Evolutionary conservation across 1,140 invertebrate species (phyloP).

Genomic region (Diabrotica undecimpunctata): DNA sequence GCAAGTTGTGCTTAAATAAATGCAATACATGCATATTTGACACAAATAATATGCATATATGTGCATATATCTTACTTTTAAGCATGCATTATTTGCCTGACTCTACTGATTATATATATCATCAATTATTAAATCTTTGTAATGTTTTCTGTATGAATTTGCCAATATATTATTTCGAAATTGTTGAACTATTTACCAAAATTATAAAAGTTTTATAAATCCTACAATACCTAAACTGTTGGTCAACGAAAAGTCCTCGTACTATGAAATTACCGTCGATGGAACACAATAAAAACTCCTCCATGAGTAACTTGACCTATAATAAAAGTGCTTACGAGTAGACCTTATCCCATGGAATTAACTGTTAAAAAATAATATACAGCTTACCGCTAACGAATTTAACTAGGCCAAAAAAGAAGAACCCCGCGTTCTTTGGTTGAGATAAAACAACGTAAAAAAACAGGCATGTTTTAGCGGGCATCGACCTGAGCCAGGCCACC

Average conservation of each 20-base stretch:
- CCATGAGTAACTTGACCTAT: neutral
- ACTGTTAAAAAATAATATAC: constrained; percentile 1
- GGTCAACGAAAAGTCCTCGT: neutral
- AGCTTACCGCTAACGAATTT: constrained; percentile 4
- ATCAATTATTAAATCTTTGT: too few relatives aligned
- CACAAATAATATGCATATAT: too few relatives aligned
- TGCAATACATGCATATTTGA: too few relatives aligned
- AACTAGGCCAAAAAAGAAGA: constrained; percentile 7
- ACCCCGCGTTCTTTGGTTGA: constrained; percentile 11
- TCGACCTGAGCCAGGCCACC: constrained; percentile 10
- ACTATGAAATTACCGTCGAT: neutral
- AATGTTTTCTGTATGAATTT: too few relatives aligned
- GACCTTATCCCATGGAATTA: neutral
- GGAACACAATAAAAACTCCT: neutral
- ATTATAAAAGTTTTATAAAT: too few relatives aligned
- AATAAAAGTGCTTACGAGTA: constrained; percentile 1
- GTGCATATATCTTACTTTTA: too few relatives aligned
- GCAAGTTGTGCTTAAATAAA: too few relatives aligned
- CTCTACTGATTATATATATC: too few relatives aligned
- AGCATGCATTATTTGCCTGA: too few relatives aligned
- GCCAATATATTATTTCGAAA: too few relatives aligned
- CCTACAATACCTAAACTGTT: too few relatives aligned
- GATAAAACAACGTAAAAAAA: constrained; percentile 10
- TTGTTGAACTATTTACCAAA: too few relatives aligned
- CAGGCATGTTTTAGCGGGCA: constrained; percentile 8